phyloP scores from a whole-genome alignment of 53 echinoderm and acorn worm species.

The Hippasteria phrygiana region DNA sequence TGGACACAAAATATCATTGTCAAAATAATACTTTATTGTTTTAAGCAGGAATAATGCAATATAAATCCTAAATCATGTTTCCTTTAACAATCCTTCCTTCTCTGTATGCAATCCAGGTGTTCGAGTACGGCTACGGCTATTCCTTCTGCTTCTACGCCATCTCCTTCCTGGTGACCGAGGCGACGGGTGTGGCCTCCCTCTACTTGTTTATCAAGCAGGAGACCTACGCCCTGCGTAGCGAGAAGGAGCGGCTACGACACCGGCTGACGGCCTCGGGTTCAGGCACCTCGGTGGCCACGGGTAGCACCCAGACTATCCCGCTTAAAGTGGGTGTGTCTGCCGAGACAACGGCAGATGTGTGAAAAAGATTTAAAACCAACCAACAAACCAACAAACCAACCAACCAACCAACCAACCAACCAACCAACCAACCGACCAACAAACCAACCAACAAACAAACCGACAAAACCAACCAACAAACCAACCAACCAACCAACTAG shows the following conservation, averaged over 20 bases:
- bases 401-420: no score
- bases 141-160: conserved; percentile 88
- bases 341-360: background rate
- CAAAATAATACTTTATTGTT: no score
- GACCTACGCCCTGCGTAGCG: conserved; percentile 82
- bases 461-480: no score
- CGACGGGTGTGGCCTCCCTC: conserved; percentile 81
- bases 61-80: background rate
- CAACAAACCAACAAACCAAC: no score
- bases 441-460: no score
- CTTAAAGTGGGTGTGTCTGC: conserved; percentile 9
- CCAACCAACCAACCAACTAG: no score
- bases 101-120: conserved; percentile 7
- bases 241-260: conserved; percentile 85
- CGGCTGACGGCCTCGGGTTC: conserved; percentile 62
- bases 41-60: no score
- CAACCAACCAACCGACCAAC: no score
- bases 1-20: no score
- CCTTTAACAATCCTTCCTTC: background rate
- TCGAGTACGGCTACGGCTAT: conserved; percentile 71
- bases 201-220: conserved; percentile 89
- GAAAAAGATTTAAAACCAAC: no score
- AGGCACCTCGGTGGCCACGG: conserved; percentile 43
- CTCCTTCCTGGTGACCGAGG: conserved; percentile 79
- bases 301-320: conserved; percentile 50